Conservation (phyloP, 2,888 invertebrate species). For the Macrophya alboannulata region DNA sequence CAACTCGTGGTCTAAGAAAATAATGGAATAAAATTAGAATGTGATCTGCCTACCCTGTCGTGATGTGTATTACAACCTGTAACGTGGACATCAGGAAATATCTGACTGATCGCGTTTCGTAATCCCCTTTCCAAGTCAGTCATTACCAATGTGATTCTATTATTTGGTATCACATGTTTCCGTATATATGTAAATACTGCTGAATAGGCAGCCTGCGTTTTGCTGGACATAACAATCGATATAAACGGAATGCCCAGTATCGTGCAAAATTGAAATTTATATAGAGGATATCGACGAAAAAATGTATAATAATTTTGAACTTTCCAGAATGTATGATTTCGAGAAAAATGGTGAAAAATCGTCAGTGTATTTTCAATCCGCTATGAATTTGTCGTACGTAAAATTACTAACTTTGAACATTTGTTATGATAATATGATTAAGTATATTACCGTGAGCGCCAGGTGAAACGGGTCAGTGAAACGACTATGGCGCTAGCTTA, state of each 20-base stretch:
- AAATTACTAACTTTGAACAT: no score
- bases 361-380: no score
- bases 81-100: not conserved
- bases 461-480: no score
- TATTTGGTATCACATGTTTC: not conserved
- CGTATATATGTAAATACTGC: not conserved
- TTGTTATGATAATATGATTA: not conserved
- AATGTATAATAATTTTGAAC: not conserved
- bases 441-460: no score
- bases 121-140: not conserved
- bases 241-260: not conserved
- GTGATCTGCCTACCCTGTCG: not conserved
- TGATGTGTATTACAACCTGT: constrained; percentile 13
- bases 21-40: not conserved
- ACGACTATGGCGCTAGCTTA: no score
- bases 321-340: not conserved
- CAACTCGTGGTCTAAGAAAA: not conserved
- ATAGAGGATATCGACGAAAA: not conserved
- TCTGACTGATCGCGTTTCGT: not conserved
- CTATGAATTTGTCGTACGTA: no score
- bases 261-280: not conserved
- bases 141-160: not conserved
- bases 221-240: not conserved
- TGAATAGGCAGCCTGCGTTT: not conserved
- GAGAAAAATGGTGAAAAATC: no score